A percentile compares a stretch with the other conserved stretches of the same genome.
These are phyloP conservation scores for Harmothoe impar DNA, from an alignment of 2,888 invertebrate species.

Conservation along the genomic window DNA sequence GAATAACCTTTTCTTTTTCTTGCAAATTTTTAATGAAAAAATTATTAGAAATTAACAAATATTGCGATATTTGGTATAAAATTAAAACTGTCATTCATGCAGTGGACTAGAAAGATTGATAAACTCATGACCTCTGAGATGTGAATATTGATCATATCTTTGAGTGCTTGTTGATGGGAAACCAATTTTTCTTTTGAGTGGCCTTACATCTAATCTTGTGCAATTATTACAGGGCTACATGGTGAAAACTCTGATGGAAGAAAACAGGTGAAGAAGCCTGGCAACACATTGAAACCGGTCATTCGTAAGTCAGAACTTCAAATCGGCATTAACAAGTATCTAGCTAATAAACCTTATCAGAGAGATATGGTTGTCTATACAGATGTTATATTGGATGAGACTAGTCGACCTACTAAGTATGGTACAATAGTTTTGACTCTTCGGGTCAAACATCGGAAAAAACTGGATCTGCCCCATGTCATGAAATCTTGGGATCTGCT, in stretches of 20 bases:
- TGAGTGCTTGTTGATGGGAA: too few relatives aligned
- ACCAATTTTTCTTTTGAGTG: too few relatives aligned
- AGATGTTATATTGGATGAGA: neutral
- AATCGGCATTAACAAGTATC: neutral
- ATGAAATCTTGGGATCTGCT: slow-evolving; percentile 61
- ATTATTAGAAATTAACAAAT: too few relatives aligned
- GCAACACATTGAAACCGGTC: neutral
- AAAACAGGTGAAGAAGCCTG: neutral
- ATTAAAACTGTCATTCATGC: too few relatives aligned
- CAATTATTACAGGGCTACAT: neutral
- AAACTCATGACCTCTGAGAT: too few relatives aligned
- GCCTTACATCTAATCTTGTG: neutral
- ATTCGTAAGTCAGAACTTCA: neutral
- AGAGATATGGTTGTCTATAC: slow-evolving; percentile 17
- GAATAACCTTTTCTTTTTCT: too few relatives aligned
- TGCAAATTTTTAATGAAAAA: too few relatives aligned
- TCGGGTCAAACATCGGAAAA: neutral
- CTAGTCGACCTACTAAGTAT: neutral
- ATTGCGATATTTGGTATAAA: too few relatives aligned
- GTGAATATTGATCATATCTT: neutral
- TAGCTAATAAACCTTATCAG: neutral
- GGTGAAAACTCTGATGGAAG: too few relatives aligned
- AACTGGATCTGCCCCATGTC: slow-evolving; percentile 32
- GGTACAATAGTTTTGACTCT: neutral
- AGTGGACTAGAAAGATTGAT: too few relatives aligned